Evolutionary conservation across 2,888 invertebrate genomes (phyloP).

Genomic region (Sphecodes monilicornis): DNA sequence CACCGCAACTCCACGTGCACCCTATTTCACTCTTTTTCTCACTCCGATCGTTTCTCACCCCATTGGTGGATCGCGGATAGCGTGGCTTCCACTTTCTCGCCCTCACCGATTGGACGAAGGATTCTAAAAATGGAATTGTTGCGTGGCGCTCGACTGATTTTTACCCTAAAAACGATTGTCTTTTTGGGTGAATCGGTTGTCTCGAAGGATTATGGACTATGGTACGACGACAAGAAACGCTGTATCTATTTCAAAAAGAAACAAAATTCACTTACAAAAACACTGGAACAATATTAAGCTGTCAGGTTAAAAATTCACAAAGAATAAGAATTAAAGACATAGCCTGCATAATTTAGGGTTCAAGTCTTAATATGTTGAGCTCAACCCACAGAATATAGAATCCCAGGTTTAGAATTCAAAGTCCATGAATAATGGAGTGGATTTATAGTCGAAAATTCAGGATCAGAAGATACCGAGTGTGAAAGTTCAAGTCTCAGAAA

Average conservation of each 20-base stretch:
- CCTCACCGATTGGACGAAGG: conserved; percentile 6
- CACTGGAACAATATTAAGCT: too few relatives aligned
- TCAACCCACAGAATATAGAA: too few relatives aligned
- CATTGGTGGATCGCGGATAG: conserved; percentile 46
- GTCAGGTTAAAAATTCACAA: too few relatives aligned
- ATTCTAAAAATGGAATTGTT: conserved; percentile 27
- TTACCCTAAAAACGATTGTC: background rate
- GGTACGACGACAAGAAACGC: background rate
- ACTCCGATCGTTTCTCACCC: conserved; percentile 50
- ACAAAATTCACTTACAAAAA: too few relatives aligned
- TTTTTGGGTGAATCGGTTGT: background rate
- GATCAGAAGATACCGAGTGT: too few relatives aligned
- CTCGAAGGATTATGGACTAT: background rate
- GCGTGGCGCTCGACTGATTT: conserved; percentile 11
- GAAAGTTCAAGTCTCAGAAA: too few relatives aligned
- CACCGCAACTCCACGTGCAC: conserved; percentile 63
- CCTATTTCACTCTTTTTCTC: conserved; percentile 55
- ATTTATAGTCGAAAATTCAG: too few relatives aligned
- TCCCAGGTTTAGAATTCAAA: too few relatives aligned
- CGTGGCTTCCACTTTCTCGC: conserved; percentile 42
- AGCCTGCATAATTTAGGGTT: too few relatives aligned
- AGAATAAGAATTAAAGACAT: too few relatives aligned
- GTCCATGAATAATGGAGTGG: too few relatives aligned
- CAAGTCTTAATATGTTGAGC: too few relatives aligned
- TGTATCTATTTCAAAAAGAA: background rate